Conservation (phyloP, 2,113 vertebrate species). For the Erythrolamprus reginae region DNA sequence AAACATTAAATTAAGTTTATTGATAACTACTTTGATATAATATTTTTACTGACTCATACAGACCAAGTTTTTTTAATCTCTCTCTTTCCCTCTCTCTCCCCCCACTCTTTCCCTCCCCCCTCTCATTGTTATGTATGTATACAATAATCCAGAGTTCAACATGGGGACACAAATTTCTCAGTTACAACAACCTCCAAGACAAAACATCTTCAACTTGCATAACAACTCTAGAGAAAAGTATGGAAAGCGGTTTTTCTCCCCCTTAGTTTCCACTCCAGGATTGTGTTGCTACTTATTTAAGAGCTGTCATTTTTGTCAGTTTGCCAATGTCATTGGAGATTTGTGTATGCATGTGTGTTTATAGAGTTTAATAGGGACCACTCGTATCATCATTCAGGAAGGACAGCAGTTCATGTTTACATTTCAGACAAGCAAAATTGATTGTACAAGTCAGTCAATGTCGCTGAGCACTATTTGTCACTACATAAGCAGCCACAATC, state of each 20-base stretch:
- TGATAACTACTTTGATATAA: background rate
- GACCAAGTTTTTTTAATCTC: accelerated
- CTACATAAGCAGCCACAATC: conserved; percentile 77
- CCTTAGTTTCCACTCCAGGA: background rate
- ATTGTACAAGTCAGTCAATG: conserved; percentile 90
- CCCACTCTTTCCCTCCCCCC: no score
- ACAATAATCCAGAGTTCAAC: conserved; percentile 31
- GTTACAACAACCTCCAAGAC: background rate
- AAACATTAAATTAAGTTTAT: conserved; percentile 10
- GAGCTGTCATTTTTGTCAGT: conserved; percentile 24
- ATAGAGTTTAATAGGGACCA: conserved; percentile 52
- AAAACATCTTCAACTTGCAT: conserved; percentile 15
- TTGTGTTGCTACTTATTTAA: background rate
- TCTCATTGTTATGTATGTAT: background rate
- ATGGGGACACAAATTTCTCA: conserved; percentile 20
- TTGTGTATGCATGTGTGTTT: background rate
- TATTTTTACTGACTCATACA: background rate
- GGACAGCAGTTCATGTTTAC: conserved; percentile 68
- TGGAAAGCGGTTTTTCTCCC: conserved; percentile 25
- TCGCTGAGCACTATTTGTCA: conserved; percentile 79
- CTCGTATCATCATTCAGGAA: conserved; percentile 63
- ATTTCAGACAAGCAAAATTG: conserved; percentile 81
- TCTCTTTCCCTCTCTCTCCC: no score
- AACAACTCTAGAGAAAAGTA: background rate
- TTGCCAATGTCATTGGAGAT: conserved; percentile 28